Conservation (phyloP, 1,140 invertebrate genomes). For the Drosophila ironensis region DNA sequence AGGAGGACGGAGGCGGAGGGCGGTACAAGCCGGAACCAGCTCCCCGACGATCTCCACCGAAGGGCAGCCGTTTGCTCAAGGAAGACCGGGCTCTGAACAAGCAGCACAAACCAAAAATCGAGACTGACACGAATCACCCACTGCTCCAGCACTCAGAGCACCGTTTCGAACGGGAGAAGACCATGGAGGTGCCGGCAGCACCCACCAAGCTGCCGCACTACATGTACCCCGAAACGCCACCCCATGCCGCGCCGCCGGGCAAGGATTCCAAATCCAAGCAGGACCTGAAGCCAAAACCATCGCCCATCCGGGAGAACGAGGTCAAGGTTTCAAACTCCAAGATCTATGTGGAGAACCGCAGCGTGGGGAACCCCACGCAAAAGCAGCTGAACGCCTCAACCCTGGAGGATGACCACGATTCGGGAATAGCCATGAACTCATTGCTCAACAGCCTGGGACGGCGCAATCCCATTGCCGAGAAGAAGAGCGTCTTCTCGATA, state of each 20-base stretch:
- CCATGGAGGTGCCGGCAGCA: constrained; percentile 85
- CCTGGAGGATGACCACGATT: constrained; percentile 87
- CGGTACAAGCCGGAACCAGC: constrained; percentile 82
- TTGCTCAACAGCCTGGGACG: constrained; percentile 84
- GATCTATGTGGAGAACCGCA: constrained; percentile 32
- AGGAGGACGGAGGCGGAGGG: constrained; percentile 79
- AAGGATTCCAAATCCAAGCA: constrained; percentile 27
- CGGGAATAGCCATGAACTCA: constrained; percentile 88
- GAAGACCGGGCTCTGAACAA: constrained; percentile 74
- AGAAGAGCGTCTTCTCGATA: constrained; percentile 96
- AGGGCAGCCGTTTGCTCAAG: constrained; percentile 65
- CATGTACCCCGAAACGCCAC: constrained; percentile 83
- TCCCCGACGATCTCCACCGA: constrained; percentile 65
- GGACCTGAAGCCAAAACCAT: constrained; percentile 58
- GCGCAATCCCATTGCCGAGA: constrained; percentile 90
- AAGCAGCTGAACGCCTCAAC: constrained; percentile 78
- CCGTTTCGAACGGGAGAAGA: constrained; percentile 86
- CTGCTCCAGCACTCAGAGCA: constrained; percentile 89
- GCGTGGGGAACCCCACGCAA: constrained; percentile 23
- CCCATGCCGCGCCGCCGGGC: constrained; percentile 34
- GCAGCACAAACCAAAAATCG: constrained; percentile 62
- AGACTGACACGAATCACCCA: constrained; percentile 84
- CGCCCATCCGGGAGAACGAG: constrained; percentile 79
- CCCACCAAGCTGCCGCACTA: constrained; percentile 86
- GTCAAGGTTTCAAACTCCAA: constrained; percentile 66